Evolutionary conservation across 2,888 invertebrate genomes (phyloP).

Genomic region (Agonopterix heracliana): DNA sequence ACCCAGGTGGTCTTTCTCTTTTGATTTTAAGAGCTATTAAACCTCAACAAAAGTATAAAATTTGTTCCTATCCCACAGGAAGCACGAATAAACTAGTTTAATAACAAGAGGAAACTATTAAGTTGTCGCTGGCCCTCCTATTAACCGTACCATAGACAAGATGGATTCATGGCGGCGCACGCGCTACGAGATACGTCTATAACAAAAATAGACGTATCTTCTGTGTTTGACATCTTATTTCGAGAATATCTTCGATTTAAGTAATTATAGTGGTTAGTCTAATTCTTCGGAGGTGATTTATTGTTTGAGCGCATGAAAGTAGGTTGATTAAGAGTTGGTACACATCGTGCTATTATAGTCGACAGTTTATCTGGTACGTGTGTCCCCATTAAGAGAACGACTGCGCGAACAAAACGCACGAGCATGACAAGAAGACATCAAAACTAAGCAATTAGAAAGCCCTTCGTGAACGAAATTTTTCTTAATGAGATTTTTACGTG

Average conservation of each 20-base stretch:
- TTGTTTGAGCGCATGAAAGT: neutral
- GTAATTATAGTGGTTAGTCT: neutral
- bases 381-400: conserved; percentile 9
- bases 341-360: conserved; percentile 1
- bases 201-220: conserved; percentile 39
- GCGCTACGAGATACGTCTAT: conserved; percentile 20
- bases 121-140: conserved; percentile 57
- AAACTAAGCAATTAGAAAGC: conserved; percentile 42
- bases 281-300: too few relatives aligned
- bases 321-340: conserved; percentile 3
- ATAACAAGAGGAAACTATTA: conserved; percentile 62
- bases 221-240: conserved; percentile 22
- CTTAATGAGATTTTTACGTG: conserved; percentile 46
- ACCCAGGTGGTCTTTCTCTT: too few relatives aligned
- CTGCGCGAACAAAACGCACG: conserved; percentile 4
- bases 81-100: conserved; percentile 11
- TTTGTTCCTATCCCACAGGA: conserved; percentile 16
- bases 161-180: conserved; percentile 51
- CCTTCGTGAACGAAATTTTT: conserved; percentile 31
- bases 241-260: conserved; percentile 6
- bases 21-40: too few relatives aligned
- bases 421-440: conserved; percentile 24
- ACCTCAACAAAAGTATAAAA: conserved; percentile 7
- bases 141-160: conserved; percentile 52
- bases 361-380: conserved; percentile 8